A percentile compares a stretch with the other conserved stretches of the same genome.
phyloP scores from a whole-genome alignment of 2,797 vertebrate genomes.

The Myotis daubentonii region DNA sequence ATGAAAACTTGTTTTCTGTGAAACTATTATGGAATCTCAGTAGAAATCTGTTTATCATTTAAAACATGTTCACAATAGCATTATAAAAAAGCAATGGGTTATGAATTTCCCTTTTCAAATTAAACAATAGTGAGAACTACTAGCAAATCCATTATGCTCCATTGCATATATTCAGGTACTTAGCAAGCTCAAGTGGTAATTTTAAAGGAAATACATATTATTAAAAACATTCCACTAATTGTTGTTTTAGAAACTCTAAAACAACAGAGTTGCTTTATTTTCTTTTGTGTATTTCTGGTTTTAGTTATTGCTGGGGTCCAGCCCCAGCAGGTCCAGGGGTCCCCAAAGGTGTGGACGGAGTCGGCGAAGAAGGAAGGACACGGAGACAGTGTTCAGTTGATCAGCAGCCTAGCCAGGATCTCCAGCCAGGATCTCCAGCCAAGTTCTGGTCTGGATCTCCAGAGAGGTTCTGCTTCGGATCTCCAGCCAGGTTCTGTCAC shows the following conservation, averaged over 20 bases:
- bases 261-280: neutral
- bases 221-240: neutral
- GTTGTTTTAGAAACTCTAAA: slow-evolving; percentile 22
- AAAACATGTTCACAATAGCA: neutral
- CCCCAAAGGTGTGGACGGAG: no score
- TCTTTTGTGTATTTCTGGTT: neutral
- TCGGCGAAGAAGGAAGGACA: no score
- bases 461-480: no score
- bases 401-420: no score
- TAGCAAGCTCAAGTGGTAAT: slow-evolving; percentile 1
- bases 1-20: neutral
- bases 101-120: slow-evolving; percentile 6
- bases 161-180: slow-evolving; percentile 1
- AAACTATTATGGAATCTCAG: slow-evolving; percentile 24
- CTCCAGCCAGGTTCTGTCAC: no score
- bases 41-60: slow-evolving; percentile 34
- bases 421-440: no score
- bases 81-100: slow-evolving; percentile 13
- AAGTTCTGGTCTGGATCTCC: no score
- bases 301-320: no score
- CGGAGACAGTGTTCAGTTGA: no score
- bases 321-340: no score
- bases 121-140: neutral
- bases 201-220: slow-evolving; percentile 17
- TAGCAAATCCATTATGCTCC: neutral